Conservation (phyloP, 2,888 invertebrate species). For the Troides aeacus region DNA sequence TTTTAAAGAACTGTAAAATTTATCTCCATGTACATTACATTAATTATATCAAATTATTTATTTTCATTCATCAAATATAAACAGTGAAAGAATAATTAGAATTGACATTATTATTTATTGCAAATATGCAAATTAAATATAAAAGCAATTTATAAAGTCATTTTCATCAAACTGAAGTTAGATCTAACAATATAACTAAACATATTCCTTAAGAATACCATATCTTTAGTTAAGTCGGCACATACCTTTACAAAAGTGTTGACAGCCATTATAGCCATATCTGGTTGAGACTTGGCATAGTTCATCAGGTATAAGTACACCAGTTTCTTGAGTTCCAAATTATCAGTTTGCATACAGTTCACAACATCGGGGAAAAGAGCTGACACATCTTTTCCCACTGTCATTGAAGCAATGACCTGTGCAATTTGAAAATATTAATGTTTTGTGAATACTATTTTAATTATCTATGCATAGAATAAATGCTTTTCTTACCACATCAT, state of each 20-base stretch:
- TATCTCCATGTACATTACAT: neutral
- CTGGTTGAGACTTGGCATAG: slow-evolving; percentile 99
- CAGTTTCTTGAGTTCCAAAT: slow-evolving; percentile 98
- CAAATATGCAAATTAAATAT: slow-evolving; percentile 35
- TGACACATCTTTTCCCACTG: slow-evolving; percentile 99
- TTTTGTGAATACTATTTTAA: neutral
- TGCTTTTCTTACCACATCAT: slow-evolving; percentile 5
- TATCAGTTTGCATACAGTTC: slow-evolving; percentile 99
- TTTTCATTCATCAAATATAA: neutral
- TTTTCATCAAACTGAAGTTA: slow-evolving; percentile 15
- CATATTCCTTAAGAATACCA: slow-evolving; percentile 1
- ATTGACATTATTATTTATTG: slow-evolving; percentile 21
- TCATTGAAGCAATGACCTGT: slow-evolving; percentile 99
- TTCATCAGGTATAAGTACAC: slow-evolving; percentile 99
- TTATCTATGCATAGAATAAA: neutral
- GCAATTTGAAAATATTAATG: neutral
- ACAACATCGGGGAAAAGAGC: slow-evolving; percentile 99
- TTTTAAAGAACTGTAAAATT: neutral
- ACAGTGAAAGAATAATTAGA: neutral
- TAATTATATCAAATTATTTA: neutral
- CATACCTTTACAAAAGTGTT: slow-evolving; percentile 99
- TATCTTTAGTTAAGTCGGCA: slow-evolving; percentile 10
- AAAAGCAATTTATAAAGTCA: slow-evolving; percentile 28
- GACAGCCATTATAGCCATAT: slow-evolving; percentile 99
- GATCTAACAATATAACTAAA: slow-evolving; percentile 20